Evolutionary conservation across 2,797 vertebrate genomes (phyloP).

Genomic region (Gambusia yucatana): DNA sequence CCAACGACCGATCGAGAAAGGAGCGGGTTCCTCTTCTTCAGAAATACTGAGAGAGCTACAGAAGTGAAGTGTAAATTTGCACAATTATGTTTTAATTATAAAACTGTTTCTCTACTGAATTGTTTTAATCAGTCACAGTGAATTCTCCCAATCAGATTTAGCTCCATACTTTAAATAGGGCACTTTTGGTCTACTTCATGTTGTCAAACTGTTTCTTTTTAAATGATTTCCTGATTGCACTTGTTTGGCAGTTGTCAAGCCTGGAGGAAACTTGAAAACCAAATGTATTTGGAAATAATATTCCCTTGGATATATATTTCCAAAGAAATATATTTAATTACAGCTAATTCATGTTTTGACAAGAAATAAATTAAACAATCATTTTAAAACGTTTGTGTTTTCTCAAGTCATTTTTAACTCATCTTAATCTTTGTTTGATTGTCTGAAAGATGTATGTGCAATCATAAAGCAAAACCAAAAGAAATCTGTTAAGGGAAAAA

Average conservation of each 20-base stretch:
- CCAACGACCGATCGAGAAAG: conserved; percentile 1
- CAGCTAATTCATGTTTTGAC: neutral
- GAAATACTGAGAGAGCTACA: neutral
- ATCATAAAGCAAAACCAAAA: neutral
- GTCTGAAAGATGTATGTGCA: neutral
- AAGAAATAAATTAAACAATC: neutral
- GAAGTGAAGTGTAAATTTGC: neutral
- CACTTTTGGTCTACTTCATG: neutral
- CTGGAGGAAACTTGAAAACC: neutral
- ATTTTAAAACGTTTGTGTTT: neutral
- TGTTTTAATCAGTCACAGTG: neutral
- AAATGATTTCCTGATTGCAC: neutral
- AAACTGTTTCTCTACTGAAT: neutral
- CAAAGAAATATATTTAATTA: neutral
- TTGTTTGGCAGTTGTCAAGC: neutral
- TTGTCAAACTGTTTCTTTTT: neutral
- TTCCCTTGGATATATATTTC: too few species aligned
- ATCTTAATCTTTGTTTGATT: neutral
- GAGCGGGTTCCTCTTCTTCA: neutral
- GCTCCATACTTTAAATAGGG: neutral
- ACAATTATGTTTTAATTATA: neutral
- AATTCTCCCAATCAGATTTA: neutral
- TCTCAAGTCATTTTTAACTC: neutral
- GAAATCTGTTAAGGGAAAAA: neutral
- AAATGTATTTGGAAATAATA: too few species aligned